A percentile compares a stretch with the other conserved stretches of the same genome.
Conservation (phyloP, 2,888 invertebrate species). For the Taphrorychus bicolor region DNA sequence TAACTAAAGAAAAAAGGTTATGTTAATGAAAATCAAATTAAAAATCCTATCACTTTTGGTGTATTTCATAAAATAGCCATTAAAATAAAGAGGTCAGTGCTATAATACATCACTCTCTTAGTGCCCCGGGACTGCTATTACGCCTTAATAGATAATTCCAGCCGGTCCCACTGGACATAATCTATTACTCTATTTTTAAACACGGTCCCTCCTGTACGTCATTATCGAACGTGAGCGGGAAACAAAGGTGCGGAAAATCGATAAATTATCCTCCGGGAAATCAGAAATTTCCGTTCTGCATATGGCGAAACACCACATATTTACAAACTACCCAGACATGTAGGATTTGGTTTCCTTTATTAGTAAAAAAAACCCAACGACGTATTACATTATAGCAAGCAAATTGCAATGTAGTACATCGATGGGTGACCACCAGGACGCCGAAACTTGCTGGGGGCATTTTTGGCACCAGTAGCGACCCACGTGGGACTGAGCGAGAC, state of each 20-base stretch:
- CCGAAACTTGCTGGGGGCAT: conserved; percentile 55
- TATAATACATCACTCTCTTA: neutral
- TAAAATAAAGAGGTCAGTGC: conserved; percentile 3
- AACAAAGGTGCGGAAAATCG: conserved; percentile 42
- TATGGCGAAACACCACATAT: too few species aligned
- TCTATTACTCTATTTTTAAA: conserved; percentile 11
- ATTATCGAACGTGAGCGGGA: neutral
- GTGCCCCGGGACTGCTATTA: neutral
- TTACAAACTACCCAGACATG: too few species aligned
- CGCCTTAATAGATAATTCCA: neutral
- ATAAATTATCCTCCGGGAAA: conserved; percentile 35
- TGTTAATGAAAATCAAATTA: too few species aligned
- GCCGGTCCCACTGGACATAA: conserved; percentile 4
- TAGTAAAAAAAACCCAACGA: too few species aligned
- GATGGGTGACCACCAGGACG: neutral
- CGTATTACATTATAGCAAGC: neutral
- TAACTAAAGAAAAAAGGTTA: too few species aligned
- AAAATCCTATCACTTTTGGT: too few species aligned
- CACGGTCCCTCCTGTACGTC: neutral
- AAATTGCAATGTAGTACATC: neutral
- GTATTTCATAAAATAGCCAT: neutral
- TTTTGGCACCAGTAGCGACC: conserved; percentile 45
- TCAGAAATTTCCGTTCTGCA: neutral
- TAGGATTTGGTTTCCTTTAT: too few species aligned
- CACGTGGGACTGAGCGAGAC: conserved; percentile 19